These are phyloP conservation scores for Scylla paramamosain DNA, from an alignment of 1,140 invertebrate species.

Conservation along the genomic window DNA sequence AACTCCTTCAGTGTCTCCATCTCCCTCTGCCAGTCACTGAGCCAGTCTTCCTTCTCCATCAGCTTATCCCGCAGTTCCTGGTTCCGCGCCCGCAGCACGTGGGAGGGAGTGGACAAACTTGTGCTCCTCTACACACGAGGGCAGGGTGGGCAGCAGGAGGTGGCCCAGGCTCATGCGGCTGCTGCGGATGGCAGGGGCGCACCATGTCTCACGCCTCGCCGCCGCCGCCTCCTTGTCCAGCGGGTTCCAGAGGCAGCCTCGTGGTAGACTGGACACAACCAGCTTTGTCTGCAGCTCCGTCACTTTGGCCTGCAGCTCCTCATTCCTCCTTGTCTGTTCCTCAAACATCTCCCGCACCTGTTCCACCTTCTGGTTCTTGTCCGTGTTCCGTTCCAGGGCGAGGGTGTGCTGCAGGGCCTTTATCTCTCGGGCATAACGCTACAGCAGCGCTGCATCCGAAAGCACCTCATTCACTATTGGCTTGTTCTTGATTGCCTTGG, in stretches of 20 bases:
- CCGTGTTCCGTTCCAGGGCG: conserved; percentile 77
- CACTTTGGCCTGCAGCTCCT: no score
- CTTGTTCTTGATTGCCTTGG: conserved; percentile 81
- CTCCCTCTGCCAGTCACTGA: conserved; percentile 41
- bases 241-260: no score
- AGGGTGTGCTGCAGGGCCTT: conserved; percentile 81
- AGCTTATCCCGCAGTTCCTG: conserved; percentile 28
- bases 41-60: conserved; percentile 48
- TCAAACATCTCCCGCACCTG: conserved; percentile 81
- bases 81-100: conserved; percentile 44
- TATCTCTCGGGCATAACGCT: conserved; percentile 82
- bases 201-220: conserved; percentile 69
- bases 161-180: conserved; percentile 27
- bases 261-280: no score
- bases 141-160: neutral
- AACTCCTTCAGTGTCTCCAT: conserved; percentile 35
- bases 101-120: conserved; percentile 52
- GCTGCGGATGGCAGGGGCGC: conserved; percentile 45
- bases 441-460: conserved; percentile 85
- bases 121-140: neutral
- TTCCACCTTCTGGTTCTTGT: conserved; percentile 74
- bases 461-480: conserved; percentile 87
- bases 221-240: conserved; percentile 69
- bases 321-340: no score
- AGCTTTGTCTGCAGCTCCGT: no score